These are phyloP conservation scores for Timema podura DNA, from an alignment of 2,888 invertebrate genomes.

Conservation along the genomic window DNA sequence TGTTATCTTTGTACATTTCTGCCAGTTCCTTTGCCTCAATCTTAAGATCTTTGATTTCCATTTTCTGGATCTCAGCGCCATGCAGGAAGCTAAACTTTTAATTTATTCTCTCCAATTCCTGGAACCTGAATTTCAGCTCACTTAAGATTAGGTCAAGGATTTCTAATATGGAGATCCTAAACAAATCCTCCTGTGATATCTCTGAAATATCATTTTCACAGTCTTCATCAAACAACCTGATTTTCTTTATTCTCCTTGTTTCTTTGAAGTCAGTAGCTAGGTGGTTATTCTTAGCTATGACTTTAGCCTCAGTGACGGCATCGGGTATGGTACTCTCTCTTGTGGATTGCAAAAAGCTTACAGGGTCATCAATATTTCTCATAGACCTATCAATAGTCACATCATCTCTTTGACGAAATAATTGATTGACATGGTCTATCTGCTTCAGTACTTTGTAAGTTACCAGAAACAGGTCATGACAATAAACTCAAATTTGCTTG, in stretches of 20 bases:
- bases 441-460: neutral
- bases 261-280: slow-evolving; percentile 7
- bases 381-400: neutral
- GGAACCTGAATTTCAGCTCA: neutral
- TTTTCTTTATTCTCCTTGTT: slow-evolving; percentile 1
- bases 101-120: neutral
- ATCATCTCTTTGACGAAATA: neutral
- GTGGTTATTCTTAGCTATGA: neutral
- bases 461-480: slow-evolving; percentile 7
- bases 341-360: slow-evolving; percentile 7
- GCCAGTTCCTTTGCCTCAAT: neutral
- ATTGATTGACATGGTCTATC: neutral
- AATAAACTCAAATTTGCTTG: slow-evolving; percentile 4
- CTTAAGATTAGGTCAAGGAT: neutral
- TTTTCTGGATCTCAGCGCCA: slow-evolving; percentile 5
- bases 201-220: neutral
- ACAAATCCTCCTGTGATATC: neutral
- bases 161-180: neutral
- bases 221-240: neutral
- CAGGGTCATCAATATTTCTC: neutral
- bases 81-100: neutral
- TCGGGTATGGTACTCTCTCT: neutral
- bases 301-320: slow-evolving; percentile 6
- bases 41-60: neutral
- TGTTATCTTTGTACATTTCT: neutral